Conservation (phyloP, 1,140 invertebrate genomes). For the Bombus vancouverensis region DNA sequence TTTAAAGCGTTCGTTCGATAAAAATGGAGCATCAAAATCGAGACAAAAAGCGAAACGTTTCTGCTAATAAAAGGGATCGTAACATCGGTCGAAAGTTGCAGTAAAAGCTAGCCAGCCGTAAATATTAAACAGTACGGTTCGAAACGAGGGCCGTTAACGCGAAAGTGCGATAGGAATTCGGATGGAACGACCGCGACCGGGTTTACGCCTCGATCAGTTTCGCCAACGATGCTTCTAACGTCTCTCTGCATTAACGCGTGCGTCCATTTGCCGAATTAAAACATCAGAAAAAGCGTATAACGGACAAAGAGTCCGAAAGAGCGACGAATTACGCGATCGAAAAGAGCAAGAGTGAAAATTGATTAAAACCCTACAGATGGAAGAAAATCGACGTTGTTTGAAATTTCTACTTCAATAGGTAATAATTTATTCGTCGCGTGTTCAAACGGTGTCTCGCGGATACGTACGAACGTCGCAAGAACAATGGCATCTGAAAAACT, state of each 20-base stretch:
- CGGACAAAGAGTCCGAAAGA: accelerated
- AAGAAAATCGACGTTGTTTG: too few species aligned
- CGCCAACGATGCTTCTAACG: neutral
- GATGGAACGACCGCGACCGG: neutral
- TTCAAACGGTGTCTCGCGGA: too few species aligned
- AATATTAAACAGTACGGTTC: neutral
- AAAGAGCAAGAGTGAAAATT: too few species aligned
- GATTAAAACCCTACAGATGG: too few species aligned
- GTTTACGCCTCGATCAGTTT: neutral
- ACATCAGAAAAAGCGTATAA: too few species aligned
- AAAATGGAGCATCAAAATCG: too few species aligned
- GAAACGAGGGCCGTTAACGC: neutral
- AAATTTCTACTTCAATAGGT: too few species aligned
- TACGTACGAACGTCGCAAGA: too few species aligned
- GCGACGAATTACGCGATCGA: too few species aligned
- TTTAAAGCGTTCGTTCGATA: too few species aligned
- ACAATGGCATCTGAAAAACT: neutral
- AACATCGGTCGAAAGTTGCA: neutral
- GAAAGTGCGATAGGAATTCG: constrained; percentile 8
- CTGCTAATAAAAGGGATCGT: neutral
- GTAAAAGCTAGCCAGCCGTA: neutral
- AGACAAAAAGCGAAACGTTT: neutral
- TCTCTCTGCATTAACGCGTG: neutral
- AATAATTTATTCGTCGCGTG: too few species aligned
- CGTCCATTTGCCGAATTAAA: neutral